Conservation (phyloP, 2,797 vertebrate species). For the Ataeniobius toweri region DNA sequence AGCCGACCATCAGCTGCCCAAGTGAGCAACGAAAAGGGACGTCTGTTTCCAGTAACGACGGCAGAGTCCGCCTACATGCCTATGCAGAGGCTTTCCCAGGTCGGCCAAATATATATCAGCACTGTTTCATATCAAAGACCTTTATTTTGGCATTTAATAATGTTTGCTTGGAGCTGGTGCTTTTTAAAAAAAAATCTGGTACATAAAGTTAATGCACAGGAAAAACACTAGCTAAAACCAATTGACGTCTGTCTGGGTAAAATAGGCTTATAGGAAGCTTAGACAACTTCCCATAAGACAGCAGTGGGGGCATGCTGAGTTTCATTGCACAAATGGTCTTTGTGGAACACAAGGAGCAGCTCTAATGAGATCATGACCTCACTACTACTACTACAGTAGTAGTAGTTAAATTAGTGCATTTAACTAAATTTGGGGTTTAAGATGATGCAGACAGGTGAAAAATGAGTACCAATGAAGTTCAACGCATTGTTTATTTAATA, state of each 20-base stretch:
- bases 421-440: too few species aligned
- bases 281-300: slow-evolving; percentile 73
- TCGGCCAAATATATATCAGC: slow-evolving; percentile 60
- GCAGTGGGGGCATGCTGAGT: slow-evolving; percentile 55
- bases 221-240: slow-evolving; percentile 66
- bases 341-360: slow-evolving; percentile 45
- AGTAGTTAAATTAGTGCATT: slow-evolving; percentile 18
- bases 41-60: slow-evolving; percentile 53
- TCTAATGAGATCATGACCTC: slow-evolving; percentile 4
- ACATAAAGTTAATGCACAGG: slow-evolving; percentile 67
- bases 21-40: slow-evolving; percentile 50
- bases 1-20: slow-evolving; percentile 54
- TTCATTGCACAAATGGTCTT: slow-evolving; percentile 56
- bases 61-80: slow-evolving; percentile 37
- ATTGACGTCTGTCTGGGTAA: slow-evolving; percentile 72
- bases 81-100: slow-evolving; percentile 23
- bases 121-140: slow-evolving; percentile 73
- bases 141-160: slow-evolving; percentile 63
- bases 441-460: background rate
- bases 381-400: slow-evolving; percentile 18
- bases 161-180: slow-evolving; percentile 70
- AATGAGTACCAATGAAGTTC: background rate
- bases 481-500: background rate
- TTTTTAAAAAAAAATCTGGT: slow-evolving; percentile 75
- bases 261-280: slow-evolving; percentile 67